phyloP scores from a whole-genome alignment of 1,140 invertebrate species.

The Lethrus apterus region DNA sequence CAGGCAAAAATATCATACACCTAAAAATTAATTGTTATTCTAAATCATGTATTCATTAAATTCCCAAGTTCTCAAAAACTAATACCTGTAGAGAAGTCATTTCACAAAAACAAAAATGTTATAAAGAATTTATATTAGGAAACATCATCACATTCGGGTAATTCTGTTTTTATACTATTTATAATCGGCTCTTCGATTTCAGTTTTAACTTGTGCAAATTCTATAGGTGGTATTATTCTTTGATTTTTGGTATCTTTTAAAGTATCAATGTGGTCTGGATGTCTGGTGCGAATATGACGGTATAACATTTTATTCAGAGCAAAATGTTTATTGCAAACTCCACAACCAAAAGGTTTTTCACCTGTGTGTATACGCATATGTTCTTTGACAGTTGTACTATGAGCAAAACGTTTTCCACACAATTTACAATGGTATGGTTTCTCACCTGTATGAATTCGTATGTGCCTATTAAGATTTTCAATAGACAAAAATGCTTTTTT shows the following conservation, averaged over 20 bases:
- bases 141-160: no score
- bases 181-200: conserved; percentile 1
- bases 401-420: conserved; percentile 25
- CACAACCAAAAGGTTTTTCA: conserved; percentile 68
- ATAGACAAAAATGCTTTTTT: conserved; percentile 48
- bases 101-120: no score
- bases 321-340: conserved; percentile 55
- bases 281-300: conserved; percentile 28
- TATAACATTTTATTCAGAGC: conserved; percentile 31
- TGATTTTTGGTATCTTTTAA: background rate
- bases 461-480: conserved; percentile 42
- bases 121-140: no score
- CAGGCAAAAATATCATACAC: no score
- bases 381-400: conserved; percentile 29
- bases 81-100: no score
- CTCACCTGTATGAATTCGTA: conserved; percentile 34
- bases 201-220: conserved; percentile 2
- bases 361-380: conserved; percentile 32
- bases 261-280: conserved; percentile 25
- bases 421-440: conserved; percentile 23
- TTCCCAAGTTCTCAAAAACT: no score
- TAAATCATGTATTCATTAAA: no score
- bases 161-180: no score
- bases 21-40: no score
- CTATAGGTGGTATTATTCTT: background rate